Base-by-base conservation (phyloP, 2,888 invertebrate species). In the Xylocampa areola region DNA sequence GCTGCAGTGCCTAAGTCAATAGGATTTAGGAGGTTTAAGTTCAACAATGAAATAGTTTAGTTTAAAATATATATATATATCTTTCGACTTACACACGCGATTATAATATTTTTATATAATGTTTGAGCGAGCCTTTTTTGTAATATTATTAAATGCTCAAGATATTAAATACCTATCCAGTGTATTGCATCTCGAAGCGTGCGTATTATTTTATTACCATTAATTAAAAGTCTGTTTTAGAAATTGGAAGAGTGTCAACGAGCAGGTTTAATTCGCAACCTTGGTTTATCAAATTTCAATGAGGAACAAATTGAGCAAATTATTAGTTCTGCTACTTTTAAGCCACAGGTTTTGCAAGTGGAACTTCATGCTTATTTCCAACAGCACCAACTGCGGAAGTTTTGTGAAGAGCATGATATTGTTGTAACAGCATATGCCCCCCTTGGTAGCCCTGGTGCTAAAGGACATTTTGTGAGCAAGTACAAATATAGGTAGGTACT, bases 261-360 rank as follows among this genome's bases (percentile, higher is more conserved):
- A 63, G 89, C 92, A 45, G 97, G 97, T 2, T 88, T 94, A 16
- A 87, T 95, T 0, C 96, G 94, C 78, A 95, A 96, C n/a, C 95
- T 98, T 66, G 97, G 97, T 2, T 81, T 97, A 44, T 97, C 97
- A 43, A 98, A 98, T 86, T 97, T 96, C 86, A 97, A 96, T 80
- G 93, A 94, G 55, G 81, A 88, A 11, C 98, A 98, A 90, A 94
- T 97, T 48, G 81, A 93, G 63, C 92, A 94, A 59, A 95, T 97
- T 50, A 94, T 95, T 67, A 88, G 95, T 13, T 84, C 83, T 17
- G 94, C 96, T 0, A 92, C 89, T 41, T 94, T 97, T 36, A 96
- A 95, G 81, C 97, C 97, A 2, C 95, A 96, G 53, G 96, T 96
- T 62, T 85, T 97, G 50, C 96, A 96, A 84, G 95, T 97, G 35